These are phyloP conservation scores for Grapholita molesta DNA, from an alignment of 1,140 invertebrate species.

Conservation along the genomic window DNA sequence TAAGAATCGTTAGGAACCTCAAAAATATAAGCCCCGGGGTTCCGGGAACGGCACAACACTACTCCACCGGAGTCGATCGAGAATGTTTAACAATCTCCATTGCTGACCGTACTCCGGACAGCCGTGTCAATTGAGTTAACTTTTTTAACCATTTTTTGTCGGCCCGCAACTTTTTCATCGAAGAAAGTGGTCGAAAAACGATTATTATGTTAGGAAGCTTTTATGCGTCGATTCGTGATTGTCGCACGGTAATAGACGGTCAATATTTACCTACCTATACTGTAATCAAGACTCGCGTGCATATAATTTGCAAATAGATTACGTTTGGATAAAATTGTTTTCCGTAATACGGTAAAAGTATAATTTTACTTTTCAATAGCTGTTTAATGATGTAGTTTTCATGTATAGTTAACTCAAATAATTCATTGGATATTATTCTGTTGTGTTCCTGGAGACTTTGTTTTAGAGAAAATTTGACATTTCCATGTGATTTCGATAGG, in stretches of 20 bases:
- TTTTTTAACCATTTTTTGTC: constrained; percentile 50
- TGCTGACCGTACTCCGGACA: constrained; percentile 26
- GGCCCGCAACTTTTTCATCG: constrained; percentile 42
- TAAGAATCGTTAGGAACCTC: too few species aligned
- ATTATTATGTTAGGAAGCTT: constrained; percentile 46
- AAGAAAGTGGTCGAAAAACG: constrained; percentile 58
- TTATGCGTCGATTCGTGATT: constrained; percentile 30
- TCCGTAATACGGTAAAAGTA: background rate
- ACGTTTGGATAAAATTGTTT: background rate
- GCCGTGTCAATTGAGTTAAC: constrained; percentile 63
- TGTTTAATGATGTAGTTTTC: background rate
- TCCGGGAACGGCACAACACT: background rate
- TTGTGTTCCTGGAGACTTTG: background rate
- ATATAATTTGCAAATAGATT: constrained; percentile 17
- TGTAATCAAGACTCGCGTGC: constrained; percentile 23
- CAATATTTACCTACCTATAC: constrained; percentile 8
- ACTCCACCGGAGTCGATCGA: background rate
- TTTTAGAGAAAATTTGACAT: too few species aligned
- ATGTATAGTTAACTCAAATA: too few species aligned
- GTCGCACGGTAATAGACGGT: constrained; percentile 24
- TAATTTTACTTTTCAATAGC: constrained; percentile 15
- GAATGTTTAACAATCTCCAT: background rate
- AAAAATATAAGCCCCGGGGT: too few species aligned
- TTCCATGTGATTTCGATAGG: too few species aligned
- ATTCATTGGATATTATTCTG: too few species aligned